Evolutionary conservation across 2,797 vertebrate species (phyloP), one percentile per base, ranked within the genome.

Genomic region (Monodelphis domestica): DNA sequence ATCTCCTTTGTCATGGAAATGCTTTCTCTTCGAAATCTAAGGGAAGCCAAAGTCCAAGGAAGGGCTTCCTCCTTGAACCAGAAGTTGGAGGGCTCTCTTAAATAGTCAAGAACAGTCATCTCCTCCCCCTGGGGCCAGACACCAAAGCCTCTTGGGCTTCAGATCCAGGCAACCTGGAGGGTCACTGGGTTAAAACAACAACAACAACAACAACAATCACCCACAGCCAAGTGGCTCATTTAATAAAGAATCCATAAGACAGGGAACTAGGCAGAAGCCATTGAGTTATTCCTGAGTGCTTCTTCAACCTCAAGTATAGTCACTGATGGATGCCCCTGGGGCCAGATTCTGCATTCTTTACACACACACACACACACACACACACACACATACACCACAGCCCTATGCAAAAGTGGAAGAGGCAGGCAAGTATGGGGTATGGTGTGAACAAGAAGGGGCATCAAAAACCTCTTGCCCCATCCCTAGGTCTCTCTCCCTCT

Each of bases 1-100:
- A 94, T 95, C 96, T 97, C 94, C 94, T 96, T 92, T n/a, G 14
- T 91, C 88, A 87, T 52, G 54, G 21, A 89, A 54, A 2, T 38
- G 38, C 89, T 92, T 90, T 56, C 88, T 53, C 89, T 97, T 89
- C 21, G 26, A 12, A 84, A 50, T 89, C 51, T 50, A 84, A 84
- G 38, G n/a, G 91, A 90, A 89, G 90, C 92, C 55, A 89, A 53
- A 55, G 63, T 87, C 91, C 88, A 9, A 54, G n/a, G 50, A 45
- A 33, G 63, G 89, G 91, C 92, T 96, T 88, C 91, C 94, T 90
- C 51, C 55, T 55, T 55, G 3, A 50, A 30, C 78, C 54, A 78
- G 17, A 90, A 89, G 91, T 0, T 14, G 92, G 90, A 92, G 91
- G 91, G 56, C 88, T 54, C 54, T 21, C 91, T 70, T 38, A 29